These are phyloP conservation scores for Tetropium fuscum DNA, from an alignment of 2,888 invertebrate genomes.

Conservation along the genomic window DNA sequence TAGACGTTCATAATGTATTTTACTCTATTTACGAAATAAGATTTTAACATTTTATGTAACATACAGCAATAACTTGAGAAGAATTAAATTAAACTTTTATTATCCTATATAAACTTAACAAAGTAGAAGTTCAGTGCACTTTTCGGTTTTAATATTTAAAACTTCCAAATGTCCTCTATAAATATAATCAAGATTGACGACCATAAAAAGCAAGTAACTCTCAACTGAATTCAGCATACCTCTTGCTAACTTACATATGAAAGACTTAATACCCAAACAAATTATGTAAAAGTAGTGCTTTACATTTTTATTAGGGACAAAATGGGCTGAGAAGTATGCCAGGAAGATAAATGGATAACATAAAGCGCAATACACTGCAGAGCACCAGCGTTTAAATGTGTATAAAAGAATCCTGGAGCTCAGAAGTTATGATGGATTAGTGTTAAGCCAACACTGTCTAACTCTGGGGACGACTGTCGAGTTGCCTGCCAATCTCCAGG, in stretches of 20 bases:
- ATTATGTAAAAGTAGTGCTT: slow-evolving; percentile 63
- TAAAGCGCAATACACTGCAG: slow-evolving; percentile 47
- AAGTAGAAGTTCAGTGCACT: slow-evolving; percentile 8
- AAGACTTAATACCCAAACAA: slow-evolving; percentile 60
- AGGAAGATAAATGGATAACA: slow-evolving; percentile 60
- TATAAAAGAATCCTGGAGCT: slow-evolving; percentile 53
- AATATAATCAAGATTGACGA: slow-evolving; percentile 27
- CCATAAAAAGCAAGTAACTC: slow-evolving; percentile 20
- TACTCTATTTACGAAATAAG: too few relatives aligned
- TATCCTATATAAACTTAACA: slow-evolving; percentile 21
- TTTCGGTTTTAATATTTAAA: slow-evolving; percentile 7
- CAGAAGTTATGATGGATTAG: slow-evolving; percentile 62
- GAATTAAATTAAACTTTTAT: slow-evolving; percentile 27
- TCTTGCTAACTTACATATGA: slow-evolving; percentile 49
- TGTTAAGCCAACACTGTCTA: slow-evolving; percentile 55
- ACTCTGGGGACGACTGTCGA: slow-evolving; percentile 53
- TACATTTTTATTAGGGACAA: slow-evolving; percentile 63
- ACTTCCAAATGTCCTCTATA: slow-evolving; percentile 4
- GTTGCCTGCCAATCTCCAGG: slow-evolving; percentile 32
- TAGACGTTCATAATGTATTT: too few relatives aligned
- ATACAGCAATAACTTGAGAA: too few relatives aligned
- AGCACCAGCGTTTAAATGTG: slow-evolving; percentile 51
- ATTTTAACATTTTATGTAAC: too few relatives aligned
- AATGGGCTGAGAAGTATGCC: slow-evolving; percentile 56
- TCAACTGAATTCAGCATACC: slow-evolving; percentile 15